A percentile compares a stretch with the other conserved stretches of the same genome.
phyloP scores from a whole-genome alignment of 2,113 vertebrate genomes.

The Stigmatopora nigra region DNA sequence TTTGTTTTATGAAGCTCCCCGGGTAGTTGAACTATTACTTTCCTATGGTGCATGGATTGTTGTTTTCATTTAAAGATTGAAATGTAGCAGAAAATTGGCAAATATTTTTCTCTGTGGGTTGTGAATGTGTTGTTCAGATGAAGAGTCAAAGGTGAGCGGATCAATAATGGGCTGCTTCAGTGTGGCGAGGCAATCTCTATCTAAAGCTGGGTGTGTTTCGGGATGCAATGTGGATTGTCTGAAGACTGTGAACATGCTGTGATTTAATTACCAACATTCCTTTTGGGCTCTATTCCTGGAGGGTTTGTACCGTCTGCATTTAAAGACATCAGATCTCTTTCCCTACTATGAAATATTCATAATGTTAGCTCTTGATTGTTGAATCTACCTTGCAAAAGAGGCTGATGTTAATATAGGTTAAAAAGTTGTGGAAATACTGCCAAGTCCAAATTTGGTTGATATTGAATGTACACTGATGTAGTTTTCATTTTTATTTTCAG shows the following conservation, averaged over 20 bases:
- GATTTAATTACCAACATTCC: constrained; percentile 1
- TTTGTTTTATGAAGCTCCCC: no score
- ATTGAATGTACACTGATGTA: no score
- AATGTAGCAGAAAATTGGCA: background rate
- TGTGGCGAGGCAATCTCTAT: constrained; percentile 1
- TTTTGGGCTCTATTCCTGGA: constrained; percentile 2
- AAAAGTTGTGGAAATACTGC: background rate
- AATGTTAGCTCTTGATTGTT: background rate
- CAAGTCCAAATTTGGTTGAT: background rate
- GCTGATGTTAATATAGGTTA: background rate
- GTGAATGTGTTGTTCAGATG: background rate
- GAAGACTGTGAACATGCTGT: background rate
- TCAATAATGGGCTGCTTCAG: background rate
- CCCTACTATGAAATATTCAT: constrained; percentile 8
- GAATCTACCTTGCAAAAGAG: constrained; percentile 5
- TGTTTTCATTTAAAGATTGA: background rate
- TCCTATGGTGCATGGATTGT: no score
- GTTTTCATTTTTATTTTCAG: background rate
- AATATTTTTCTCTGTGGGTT: background rate
- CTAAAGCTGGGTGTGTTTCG: background rate
- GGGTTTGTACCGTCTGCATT: constrained; percentile 5
- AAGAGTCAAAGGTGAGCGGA: background rate
- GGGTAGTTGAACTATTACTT: no score
- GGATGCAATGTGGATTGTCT: background rate
- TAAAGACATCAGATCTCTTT: constrained; percentile 2